Conservation (phyloP, 30 jellyfish, hydroid and myxozoan species). For the Haliclystus octoradiatus region DNA sequence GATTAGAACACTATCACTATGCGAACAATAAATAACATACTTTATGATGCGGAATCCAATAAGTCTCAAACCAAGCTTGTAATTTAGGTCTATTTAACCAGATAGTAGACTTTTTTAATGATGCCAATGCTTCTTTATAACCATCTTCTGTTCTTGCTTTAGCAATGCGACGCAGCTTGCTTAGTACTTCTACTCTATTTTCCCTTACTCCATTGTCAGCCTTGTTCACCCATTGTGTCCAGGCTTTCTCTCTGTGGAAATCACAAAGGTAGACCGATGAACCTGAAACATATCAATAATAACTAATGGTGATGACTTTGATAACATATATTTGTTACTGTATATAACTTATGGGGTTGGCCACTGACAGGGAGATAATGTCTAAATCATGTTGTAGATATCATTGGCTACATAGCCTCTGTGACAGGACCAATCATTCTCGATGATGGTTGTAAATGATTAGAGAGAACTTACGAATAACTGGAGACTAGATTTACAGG, state of each 20-base stretch:
- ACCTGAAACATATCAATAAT: too few relatives aligned
- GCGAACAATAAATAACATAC: neutral
- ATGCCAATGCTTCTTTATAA: slow-evolving; percentile 6
- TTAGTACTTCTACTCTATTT: neutral
- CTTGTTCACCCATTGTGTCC: slow-evolving; percentile 11
- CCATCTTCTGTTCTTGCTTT: slow-evolving; percentile 12
- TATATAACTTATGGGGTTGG: too few relatives aligned
- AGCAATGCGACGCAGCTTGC: slow-evolving; percentile 6
- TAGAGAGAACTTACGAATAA: too few relatives aligned
- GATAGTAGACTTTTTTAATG: neutral
- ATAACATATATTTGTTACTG: too few relatives aligned
- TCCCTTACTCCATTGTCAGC: neutral
- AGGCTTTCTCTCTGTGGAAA: neutral
- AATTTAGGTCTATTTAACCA: neutral
- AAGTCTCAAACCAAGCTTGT: neutral
- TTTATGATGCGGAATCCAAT: slow-evolving; percentile 28
- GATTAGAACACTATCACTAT: too few relatives aligned
- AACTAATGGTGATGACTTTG: too few relatives aligned
- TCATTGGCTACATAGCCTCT: too few relatives aligned
- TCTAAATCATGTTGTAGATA: too few relatives aligned
- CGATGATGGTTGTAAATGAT: too few relatives aligned
- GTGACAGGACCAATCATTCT: too few relatives aligned
- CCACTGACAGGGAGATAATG: too few relatives aligned
- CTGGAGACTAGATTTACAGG: too few relatives aligned
- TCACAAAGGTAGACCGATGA: neutral